Evolutionary conservation across 2,888 invertebrate species (phyloP).

Genomic region (Cordilura impudica): DNA sequence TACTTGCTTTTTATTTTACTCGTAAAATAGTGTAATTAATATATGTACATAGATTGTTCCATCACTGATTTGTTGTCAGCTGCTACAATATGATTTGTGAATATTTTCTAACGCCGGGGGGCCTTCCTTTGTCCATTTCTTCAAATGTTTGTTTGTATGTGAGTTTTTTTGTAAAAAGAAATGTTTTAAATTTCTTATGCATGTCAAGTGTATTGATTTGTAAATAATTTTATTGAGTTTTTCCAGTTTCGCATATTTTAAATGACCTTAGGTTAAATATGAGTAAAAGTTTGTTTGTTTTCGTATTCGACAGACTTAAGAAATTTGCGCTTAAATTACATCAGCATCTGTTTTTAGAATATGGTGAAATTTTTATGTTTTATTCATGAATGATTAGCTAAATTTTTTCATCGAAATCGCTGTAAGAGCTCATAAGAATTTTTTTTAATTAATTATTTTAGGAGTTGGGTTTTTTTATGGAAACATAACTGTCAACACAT

Average conservation of each 20-base stretch:
- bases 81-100: no score
- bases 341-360: constrained; percentile 17
- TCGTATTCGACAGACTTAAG: neutral
- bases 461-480: no score
- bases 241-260: constrained; percentile 10
- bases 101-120: neutral
- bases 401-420: neutral
- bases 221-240: neutral
- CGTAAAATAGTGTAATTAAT: no score
- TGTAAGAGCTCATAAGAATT: constrained; percentile 6
- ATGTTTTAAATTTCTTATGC: constrained; percentile 14
- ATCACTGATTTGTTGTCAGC: no score
- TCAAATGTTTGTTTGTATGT: neutral
- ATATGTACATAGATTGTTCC: no score
- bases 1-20: no score
- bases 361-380: constrained; percentile 21
- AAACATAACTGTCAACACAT: no score
- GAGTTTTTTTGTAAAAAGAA: neutral
- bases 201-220: neutral
- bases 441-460: no score
- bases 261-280: neutral
- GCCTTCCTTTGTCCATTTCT: neutral
- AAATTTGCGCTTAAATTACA: constrained; percentile 11
- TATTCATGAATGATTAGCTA: neutral
- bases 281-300: neutral